Base-by-base conservation (phyloP, 1,140 invertebrate genomes). In the Temnothorax curvispinosus region DNA sequence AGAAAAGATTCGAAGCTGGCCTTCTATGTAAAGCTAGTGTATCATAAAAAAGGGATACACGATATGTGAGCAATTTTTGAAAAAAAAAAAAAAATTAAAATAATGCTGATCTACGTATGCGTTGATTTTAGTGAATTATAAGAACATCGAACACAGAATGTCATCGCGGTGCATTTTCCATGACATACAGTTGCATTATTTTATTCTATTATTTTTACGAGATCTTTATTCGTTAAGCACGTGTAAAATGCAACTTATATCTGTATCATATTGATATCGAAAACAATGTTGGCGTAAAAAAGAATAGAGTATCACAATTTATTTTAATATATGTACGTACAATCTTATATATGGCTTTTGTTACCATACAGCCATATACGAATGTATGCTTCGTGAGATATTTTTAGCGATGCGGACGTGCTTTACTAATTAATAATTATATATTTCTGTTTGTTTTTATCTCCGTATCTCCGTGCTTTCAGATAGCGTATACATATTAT, bases 261-360 rank as follows among this genome's bases (percentile, higher is more conserved):
- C 18, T 81, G 52, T 82, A 82, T 82, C 67, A 72, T 82, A 58
- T 72, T 82, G 41, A 72, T 74, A 74, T 82, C 27, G 6, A 71
- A 71, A 38, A 60, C 13, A 50, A 74, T 18, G 18, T 74, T 74
- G 27, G 27, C 27, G 9, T 67, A 50, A 27, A 50, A 69, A 50
- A 67, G 60, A 54, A 50, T 72, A 18, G 50, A 80, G 27, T 50
- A 78, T 64, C 11, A 52, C 44, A 65, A 21, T 65, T 81, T 81
- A 81, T 81, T 81, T 41, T 71, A 41, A 84, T 21, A 60, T 47
- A 60, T 2, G n/a, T 44, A 58, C 44, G 72, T 82, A 50, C 3
- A 13, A 8, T 60, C 41, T 67, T 75, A 56, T 80, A 54, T 32
- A 41, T 44, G 15, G 5, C 11, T 65, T 69, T 56, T 69, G 41